phyloP scores from a whole-genome alignment of 2,113 vertebrate genomes.

The Crotalus horridus region DNA sequence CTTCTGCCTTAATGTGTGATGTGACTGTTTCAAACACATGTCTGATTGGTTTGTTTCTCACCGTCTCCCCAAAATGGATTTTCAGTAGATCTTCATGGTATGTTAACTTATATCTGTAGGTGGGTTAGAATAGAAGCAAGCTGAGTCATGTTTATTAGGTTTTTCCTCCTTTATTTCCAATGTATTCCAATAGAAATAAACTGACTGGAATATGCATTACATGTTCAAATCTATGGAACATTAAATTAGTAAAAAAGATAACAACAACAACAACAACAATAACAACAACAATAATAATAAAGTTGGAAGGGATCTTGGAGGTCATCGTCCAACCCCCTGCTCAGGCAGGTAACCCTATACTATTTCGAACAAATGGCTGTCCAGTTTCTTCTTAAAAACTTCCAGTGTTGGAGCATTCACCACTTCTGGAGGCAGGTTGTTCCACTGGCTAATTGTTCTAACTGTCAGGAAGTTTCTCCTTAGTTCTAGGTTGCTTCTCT shows the following conservation, averaged over 20 bases:
- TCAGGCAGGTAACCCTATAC: too few relatives aligned
- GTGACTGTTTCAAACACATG: not conserved
- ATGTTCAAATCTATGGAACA: not conserved
- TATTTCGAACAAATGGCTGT: too few relatives aligned
- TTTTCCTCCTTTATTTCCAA: not conserved
- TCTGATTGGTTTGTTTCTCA: not conserved
- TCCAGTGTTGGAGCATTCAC: too few relatives aligned
- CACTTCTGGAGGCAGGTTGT: too few relatives aligned
- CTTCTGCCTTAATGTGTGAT: not conserved
- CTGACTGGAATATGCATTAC: not conserved
- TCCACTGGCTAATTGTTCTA: too few relatives aligned
- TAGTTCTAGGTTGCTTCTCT: too few relatives aligned
- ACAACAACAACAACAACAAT: too few relatives aligned
- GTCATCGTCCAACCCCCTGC: too few relatives aligned
- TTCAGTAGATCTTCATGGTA: not conserved
- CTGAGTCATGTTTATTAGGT: not conserved
- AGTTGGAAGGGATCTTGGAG: too few relatives aligned
- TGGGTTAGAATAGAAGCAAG: not conserved
- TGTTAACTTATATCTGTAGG: not conserved
- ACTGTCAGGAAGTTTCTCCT: too few relatives aligned
- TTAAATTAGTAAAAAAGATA: not conserved
- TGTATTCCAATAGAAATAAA: not conserved
- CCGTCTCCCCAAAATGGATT: not conserved
- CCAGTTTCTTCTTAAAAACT: too few relatives aligned
- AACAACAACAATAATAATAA: too few relatives aligned